Evolutionary conservation across 2,888 invertebrate species (phyloP).

Genomic region (Erannis defoliaria): DNA sequence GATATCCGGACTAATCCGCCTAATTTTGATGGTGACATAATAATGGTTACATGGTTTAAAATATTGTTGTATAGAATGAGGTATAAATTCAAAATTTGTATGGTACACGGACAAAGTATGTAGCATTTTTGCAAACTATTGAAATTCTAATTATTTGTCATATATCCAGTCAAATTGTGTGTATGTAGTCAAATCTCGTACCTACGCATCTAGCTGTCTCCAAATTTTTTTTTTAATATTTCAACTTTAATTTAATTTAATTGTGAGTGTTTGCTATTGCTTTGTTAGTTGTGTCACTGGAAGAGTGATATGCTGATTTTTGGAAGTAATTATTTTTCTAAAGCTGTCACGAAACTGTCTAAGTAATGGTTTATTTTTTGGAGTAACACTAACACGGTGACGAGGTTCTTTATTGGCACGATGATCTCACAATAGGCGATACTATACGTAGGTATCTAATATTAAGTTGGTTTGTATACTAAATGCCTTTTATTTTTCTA

Average conservation of each 20-base stretch:
- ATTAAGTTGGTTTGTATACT: background rate
- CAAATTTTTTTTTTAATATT: background rate
- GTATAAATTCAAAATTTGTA: no score
- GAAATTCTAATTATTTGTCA: no score
- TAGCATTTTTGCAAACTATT: no score
- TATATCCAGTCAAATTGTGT: no score
- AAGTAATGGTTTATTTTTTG: background rate
- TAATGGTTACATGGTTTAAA: no score
- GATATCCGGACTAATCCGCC: no score
- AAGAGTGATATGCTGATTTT: background rate
- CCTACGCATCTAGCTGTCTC: no score
- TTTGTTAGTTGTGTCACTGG: background rate
- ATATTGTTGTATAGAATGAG: no score
- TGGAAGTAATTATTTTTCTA: background rate
- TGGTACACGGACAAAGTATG: no score
- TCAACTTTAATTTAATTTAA: background rate
- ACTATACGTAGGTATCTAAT: background rate
- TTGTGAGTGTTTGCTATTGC: background rate
- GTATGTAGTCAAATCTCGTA: no score
- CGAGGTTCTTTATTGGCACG: background rate
- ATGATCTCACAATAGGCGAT: background rate
- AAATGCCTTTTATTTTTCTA: background rate
- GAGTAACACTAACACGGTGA: no score
- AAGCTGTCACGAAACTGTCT: background rate
- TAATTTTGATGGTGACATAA: no score